phyloP scores from a whole-genome alignment of 1,140 invertebrate species.

The Pseudomyrmex sp. region DNA sequence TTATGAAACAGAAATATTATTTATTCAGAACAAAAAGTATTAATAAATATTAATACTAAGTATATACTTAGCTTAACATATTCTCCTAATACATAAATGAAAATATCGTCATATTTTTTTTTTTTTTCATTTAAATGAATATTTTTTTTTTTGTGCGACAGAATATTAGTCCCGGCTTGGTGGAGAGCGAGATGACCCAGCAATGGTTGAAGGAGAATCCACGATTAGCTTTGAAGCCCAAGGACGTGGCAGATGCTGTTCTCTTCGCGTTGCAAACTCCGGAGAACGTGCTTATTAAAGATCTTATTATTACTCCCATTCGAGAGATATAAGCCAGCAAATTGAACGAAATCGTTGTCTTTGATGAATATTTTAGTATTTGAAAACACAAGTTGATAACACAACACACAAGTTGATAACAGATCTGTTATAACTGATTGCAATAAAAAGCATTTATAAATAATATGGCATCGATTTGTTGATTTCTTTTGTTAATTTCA shows the following conservation, averaged over 20 bases:
- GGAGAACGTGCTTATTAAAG: conserved; percentile 65
- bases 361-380: conserved; percentile 5
- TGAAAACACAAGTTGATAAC: neutral
- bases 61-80: too few relatives aligned
- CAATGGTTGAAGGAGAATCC: conserved; percentile 74
- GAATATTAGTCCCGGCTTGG: conserved; percentile 87
- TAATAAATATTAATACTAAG: too few relatives aligned
- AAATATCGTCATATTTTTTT: neutral
- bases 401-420: too few relatives aligned
- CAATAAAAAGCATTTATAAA: too few relatives aligned
- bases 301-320: conserved; percentile 66
- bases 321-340: conserved; percentile 54
- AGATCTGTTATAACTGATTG: too few relatives aligned
- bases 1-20: too few relatives aligned
- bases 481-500: too few relatives aligned
- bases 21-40: too few relatives aligned
- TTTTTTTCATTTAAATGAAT: neutral
- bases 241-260: conserved; percentile 86
- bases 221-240: conserved; percentile 80
- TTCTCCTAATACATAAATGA: too few relatives aligned
- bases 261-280: conserved; percentile 86
- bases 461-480: too few relatives aligned
- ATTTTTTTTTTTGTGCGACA: conserved; percentile 63
- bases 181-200: conserved; percentile 85
- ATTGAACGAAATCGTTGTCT: neutral